A percentile compares a stretch with the other conserved stretches of the same genome.
These are phyloP conservation scores for Limanda limanda DNA, from an alignment of 2,113 vertebrate species.

Conservation along the genomic window DNA sequence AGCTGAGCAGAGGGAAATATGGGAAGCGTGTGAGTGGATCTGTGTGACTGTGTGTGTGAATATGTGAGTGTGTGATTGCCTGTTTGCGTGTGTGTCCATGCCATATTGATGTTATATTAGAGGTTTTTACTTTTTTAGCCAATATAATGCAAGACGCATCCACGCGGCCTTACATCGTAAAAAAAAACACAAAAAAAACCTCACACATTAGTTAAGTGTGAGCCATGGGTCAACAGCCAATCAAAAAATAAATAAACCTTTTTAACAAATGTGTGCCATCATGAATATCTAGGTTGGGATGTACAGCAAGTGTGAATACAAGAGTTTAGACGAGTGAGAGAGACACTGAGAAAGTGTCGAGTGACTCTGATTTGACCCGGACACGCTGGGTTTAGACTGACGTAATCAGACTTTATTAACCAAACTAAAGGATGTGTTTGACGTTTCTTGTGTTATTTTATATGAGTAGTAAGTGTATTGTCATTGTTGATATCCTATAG, in stretches of 20 bases:
- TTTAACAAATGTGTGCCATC: slow-evolving; percentile 74
- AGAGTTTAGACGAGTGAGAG: slow-evolving; percentile 7
- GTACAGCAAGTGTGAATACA: slow-evolving; percentile 36
- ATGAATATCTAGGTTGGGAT: slow-evolving; percentile 35
- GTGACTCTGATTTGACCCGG: slow-evolving; percentile 50
- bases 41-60: slow-evolving; percentile 39
- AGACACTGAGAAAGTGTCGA: slow-evolving; percentile 23
- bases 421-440: slow-evolving; percentile 78
- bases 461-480: slow-evolving; percentile 74
- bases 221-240: slow-evolving; percentile 62
- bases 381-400: slow-evolving; percentile 51
- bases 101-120: slow-evolving; percentile 74
- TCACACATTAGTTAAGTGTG: slow-evolving; percentile 43
- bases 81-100: slow-evolving; percentile 40
- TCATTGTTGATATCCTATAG: slow-evolving; percentile 66
- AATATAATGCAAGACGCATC: slow-evolving; percentile 60
- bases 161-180: slow-evolving; percentile 51
- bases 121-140: slow-evolving; percentile 74
- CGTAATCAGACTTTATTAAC: slow-evolving; percentile 79
- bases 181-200: slow-evolving; percentile 22
- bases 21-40: slow-evolving; percentile 70
- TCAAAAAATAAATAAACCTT: slow-evolving; percentile 51
- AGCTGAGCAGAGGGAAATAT: slow-evolving; percentile 74
- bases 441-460: slow-evolving; percentile 73
- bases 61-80: slow-evolving; percentile 45